Percentiles rank a stretch among this genome's conserved stretches.
Evolutionary conservation across 2,888 invertebrate genomes (phyloP).

Genomic region (Eupithecia subfuscata): DNA sequence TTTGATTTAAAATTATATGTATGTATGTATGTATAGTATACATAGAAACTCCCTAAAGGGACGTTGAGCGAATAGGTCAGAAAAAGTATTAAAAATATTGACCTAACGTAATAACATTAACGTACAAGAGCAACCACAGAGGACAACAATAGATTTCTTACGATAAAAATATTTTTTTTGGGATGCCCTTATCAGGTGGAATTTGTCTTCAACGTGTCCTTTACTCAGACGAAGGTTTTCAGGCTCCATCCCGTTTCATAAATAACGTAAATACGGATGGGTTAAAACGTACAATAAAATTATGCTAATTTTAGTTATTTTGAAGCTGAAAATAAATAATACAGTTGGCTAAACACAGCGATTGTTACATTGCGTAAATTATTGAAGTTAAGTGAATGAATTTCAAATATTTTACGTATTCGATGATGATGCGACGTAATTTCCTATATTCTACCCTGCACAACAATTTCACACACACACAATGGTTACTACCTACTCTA

Average conservation of each 20-base stretch:
- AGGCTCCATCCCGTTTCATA: neutral
- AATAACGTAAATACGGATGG: neutral
- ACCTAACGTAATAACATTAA: neutral
- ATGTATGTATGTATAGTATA: neutral
- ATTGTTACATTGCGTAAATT: neutral
- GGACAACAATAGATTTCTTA: neutral
- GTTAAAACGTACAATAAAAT: neutral
- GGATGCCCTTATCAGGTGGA: neutral
- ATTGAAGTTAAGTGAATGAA: too few relatives aligned
- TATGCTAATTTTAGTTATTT: neutral
- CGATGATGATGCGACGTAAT: too few relatives aligned
- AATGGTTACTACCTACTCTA: neutral
- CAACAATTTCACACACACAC: neutral
- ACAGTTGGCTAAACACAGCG: neutral
- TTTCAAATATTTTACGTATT: neutral
- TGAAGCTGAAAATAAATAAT: neutral
- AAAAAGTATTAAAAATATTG: neutral
- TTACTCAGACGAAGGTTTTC: neutral
- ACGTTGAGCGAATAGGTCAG: neutral
- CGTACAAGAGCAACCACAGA: neutral
- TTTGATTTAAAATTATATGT: neutral
- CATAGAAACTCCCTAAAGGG: neutral
- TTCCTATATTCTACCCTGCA: neutral
- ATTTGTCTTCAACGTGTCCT: neutral
- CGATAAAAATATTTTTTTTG: neutral